phyloP scores from a whole-genome alignment of 2,113 vertebrate genomes.

The Syngnathus floridae region DNA sequence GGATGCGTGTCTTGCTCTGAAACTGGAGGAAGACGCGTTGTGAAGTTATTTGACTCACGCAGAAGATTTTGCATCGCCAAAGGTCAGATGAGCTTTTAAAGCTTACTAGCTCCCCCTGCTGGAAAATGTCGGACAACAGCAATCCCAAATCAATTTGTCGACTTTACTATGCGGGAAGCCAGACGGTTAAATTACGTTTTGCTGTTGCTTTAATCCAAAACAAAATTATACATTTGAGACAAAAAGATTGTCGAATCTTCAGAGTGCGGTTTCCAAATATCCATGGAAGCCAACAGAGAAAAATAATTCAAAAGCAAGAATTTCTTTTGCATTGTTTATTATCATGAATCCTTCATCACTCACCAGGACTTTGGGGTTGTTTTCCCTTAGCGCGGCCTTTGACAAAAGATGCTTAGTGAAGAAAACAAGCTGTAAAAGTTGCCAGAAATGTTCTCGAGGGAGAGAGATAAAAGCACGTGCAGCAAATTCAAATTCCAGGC shows the following conservation, averaged over 20 bases:
- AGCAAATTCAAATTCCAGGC: conserved; percentile 3
- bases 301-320: background rate
- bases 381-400: background rate
- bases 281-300: too few relatives aligned
- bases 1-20: conserved; percentile 3
- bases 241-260: background rate
- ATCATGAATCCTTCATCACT: rapidly evolving
- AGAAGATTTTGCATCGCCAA: conserved; percentile 15
- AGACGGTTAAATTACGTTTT: background rate
- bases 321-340: background rate
- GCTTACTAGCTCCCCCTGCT: conserved; percentile 38
- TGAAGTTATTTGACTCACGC: conserved; percentile 45
- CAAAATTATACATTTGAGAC: background rate
- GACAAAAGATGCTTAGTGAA: background rate
- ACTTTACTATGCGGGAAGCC: background rate
- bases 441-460: conserved; percentile 4
- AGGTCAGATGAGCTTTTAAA: conserved; percentile 10
- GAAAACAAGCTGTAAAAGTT: conserved; percentile 14
- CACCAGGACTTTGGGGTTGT: background rate
- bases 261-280: too few relatives aligned
- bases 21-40: conserved; percentile 15
- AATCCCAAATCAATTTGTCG: background rate
- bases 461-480: background rate
- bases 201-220: background rate
- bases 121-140: conserved; percentile 19